Evolutionary conservation across 2,797 vertebrate genomes (phyloP).

Genomic region (Gymnoscopelus microlampas): DNA sequence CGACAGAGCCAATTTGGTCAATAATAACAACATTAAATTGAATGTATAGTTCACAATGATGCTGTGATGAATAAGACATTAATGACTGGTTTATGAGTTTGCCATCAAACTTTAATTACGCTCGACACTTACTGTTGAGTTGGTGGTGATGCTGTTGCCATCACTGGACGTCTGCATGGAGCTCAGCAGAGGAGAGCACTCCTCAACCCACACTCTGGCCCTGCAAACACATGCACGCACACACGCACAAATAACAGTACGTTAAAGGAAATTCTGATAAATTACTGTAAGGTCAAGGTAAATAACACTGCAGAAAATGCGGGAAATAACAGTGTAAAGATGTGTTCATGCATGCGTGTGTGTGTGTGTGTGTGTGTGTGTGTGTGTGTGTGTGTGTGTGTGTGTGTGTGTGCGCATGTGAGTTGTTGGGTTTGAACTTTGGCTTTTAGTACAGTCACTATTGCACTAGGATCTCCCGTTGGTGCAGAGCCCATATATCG

Average conservation of each 20-base stretch:
- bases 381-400: too few species aligned
- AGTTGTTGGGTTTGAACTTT: neutral
- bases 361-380: too few species aligned
- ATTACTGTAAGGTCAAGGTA: too few species aligned
- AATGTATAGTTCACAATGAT: neutral
- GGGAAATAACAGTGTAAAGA: too few species aligned
- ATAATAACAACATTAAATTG: neutral
- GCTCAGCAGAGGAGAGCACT: constrained; percentile 72
- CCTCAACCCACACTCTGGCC: constrained; percentile 73
- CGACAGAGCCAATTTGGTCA: too few species aligned
- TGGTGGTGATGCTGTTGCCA: constrained; percentile 80
- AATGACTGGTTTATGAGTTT: too few species aligned
- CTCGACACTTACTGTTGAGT: constrained; percentile 71
- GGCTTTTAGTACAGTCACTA: neutral
- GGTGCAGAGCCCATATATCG: constrained; percentile 55
- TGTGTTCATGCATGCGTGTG: too few species aligned
- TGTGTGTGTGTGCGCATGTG: too few species aligned
- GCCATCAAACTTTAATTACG: too few species aligned
- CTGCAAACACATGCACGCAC: constrained; percentile 34
- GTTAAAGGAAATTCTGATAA: constrained; percentile 10
- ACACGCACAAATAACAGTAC: constrained; percentile 6
- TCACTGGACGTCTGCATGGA: constrained; percentile 82
- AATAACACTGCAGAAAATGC: too few species aligned
- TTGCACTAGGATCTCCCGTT: neutral
- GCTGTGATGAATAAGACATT: too few species aligned